Evolutionary conservation across 1,140 invertebrate species (phyloP), one percentile per base, ranked within the genome.

Genomic region (Drosophila gunungcola): DNA sequence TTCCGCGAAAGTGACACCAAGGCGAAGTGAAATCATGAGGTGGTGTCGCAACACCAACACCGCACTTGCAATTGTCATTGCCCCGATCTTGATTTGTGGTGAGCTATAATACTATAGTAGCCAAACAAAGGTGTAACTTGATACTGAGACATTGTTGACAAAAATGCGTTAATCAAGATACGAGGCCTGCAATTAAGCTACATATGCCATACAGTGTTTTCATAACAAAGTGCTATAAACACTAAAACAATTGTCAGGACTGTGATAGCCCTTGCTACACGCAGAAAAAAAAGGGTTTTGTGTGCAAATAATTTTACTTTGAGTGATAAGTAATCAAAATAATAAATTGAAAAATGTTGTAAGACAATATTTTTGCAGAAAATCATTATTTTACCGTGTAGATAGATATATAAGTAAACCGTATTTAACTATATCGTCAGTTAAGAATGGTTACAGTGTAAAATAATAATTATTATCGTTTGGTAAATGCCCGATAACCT

Each of bases 61-160:
- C 4, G 12, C 32, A 9, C 21, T 32, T 34, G 69, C 39, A 49
- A 25, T 61, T 13, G 39, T 12, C 67, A 34, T 69, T 52, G 32
- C 76, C 25, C 39, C 53, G 51, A 73, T 79, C 54, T 61, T 79
- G 68, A 58, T 72, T 54, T 79, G 61, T 80, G 77, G 77, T 80
- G 78, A 80, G 77, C 62, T 53, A 29, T 10, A 21, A 21, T 21
- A 21, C 16, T 21, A 10, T 5, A 3, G 42, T 5, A 3, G 42
- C 27, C 27, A 64, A 64, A 45, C 25, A 45, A 52, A 32, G 16
- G 32, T 43, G 36, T 56, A 39, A 51, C 58, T 42, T 41, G 25
- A 60, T 57, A 51, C 32, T 52, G 21, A 38, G 32, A 5, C 27
- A 43, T n/a, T 46, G 29, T 42, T 39, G 27, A 38, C 52, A 12